These are phyloP conservation scores for Machimus atricapillus DNA, from an alignment of 2,888 invertebrate species.

Conservation along the genomic window DNA sequence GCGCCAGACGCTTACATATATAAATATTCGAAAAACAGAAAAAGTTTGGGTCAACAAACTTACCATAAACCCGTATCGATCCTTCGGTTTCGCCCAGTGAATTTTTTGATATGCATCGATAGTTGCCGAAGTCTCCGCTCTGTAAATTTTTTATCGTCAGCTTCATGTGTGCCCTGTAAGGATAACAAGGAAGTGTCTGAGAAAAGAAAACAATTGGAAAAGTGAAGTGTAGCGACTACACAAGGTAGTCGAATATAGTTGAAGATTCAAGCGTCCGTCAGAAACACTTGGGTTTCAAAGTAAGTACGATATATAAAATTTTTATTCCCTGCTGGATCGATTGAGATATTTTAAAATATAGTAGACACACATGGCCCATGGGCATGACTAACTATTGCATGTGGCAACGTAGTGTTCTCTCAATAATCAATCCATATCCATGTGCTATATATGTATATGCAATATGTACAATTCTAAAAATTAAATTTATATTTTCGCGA, in stretches of 20 bases:
- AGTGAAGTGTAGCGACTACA: background rate
- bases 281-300: background rate
- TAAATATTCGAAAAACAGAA: slow-evolving; percentile 22
- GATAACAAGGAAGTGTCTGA: slow-evolving; percentile 46
- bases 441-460: no score
- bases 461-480: no score
- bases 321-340: background rate
- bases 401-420: no score
- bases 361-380: background rate
- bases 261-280: background rate
- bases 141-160: slow-evolving; percentile 85
- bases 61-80: slow-evolving; percentile 89
- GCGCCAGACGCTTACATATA: background rate
- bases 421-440: no score
- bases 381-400: background rate
- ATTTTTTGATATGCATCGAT: slow-evolving; percentile 92
- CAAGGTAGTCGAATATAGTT: background rate
- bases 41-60: slow-evolving; percentile 54
- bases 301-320: slow-evolving; percentile 9
- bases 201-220: slow-evolving; percentile 45
- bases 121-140: slow-evolving; percentile 86
- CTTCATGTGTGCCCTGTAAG: slow-evolving; percentile 81
- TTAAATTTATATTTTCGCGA: no score
- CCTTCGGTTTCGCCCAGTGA: slow-evolving; percentile 93
- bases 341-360: background rate